A percentile compares a stretch with the other conserved stretches of the same genome.
phyloP scores from a whole-genome alignment of 2,113 vertebrate genomes.

The Tiliqua scincoides region DNA sequence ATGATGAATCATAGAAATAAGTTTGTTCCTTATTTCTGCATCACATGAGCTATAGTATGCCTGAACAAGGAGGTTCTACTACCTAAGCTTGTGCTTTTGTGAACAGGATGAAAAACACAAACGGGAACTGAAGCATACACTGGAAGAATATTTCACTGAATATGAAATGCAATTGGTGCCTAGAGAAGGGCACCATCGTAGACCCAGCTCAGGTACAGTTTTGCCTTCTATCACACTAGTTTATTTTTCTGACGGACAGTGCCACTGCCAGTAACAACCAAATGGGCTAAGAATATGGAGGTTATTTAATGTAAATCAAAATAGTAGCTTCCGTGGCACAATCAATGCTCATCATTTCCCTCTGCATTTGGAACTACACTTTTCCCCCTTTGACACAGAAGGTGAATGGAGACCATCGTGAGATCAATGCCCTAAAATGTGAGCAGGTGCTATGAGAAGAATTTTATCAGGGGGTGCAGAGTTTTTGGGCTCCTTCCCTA shows the following conservation, averaged over 20 bases:
- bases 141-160: constrained; percentile 37
- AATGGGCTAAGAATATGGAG: constrained; percentile 2
- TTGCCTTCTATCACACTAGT: background rate
- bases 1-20: background rate
- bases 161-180: background rate
- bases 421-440: background rate
- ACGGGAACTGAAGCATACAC: constrained; percentile 20
- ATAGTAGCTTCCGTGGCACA: background rate
- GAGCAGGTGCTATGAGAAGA: too few species aligned
- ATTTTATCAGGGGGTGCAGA: too few species aligned
- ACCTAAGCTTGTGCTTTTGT: constrained; percentile 3
- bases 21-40: background rate
- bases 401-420: accelerated
- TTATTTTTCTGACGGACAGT: constrained; percentile 6
- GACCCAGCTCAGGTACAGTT: constrained; percentile 20
- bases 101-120: background rate
- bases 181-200: background rate
- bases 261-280: background rate
- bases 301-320: background rate
- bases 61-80: background rate
- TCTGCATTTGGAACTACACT: background rate
- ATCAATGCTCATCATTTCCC: background rate
- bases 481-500: too few species aligned
- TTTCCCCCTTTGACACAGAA: background rate
- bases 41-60: background rate